Conservation (phyloP, 2,888 invertebrate genomes). For the Melanotus villosus region DNA sequence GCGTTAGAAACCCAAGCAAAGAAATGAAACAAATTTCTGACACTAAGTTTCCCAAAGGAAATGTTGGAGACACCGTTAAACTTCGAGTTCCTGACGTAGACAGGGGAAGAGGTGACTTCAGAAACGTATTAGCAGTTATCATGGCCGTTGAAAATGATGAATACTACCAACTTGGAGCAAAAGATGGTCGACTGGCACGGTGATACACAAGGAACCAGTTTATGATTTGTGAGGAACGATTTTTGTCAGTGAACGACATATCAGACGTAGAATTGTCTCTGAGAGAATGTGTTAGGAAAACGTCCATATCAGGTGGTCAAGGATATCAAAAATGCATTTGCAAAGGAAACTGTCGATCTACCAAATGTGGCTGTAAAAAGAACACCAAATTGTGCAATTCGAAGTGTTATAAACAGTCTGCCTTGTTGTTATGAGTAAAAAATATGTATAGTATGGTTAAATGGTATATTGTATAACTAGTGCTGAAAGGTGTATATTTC, state of each 20-base stretch:
- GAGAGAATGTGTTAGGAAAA: background rate
- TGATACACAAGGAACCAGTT: constrained; percentile 13
- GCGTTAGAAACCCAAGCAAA: no score
- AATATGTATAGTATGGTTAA: no score
- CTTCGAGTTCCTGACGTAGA: constrained; percentile 9
- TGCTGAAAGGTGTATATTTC: no score
- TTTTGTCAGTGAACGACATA: constrained; percentile 9
- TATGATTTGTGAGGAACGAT: constrained; percentile 11
- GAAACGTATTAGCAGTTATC: constrained; percentile 10
- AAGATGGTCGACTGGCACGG: background rate
- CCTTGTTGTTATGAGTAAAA: no score
- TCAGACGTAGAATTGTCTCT: constrained; percentile 7
- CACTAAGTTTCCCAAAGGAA: no score
- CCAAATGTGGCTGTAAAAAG: constrained; percentile 14
- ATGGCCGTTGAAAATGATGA: background rate
- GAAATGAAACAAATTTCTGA: no score
- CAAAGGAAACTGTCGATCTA: background rate
- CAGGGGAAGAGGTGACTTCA: constrained; percentile 5
- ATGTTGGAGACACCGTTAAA: constrained; percentile 14
- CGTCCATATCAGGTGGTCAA: background rate
- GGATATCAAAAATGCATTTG: constrained; percentile 3
- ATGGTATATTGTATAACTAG: no score
- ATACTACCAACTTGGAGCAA: constrained; percentile 10
- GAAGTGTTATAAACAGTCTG: constrained; percentile 18
- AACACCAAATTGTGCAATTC: constrained; percentile 10